Evolutionary conservation across 2,888 invertebrate genomes (phyloP).

Genomic region (Amiota minor): DNA sequence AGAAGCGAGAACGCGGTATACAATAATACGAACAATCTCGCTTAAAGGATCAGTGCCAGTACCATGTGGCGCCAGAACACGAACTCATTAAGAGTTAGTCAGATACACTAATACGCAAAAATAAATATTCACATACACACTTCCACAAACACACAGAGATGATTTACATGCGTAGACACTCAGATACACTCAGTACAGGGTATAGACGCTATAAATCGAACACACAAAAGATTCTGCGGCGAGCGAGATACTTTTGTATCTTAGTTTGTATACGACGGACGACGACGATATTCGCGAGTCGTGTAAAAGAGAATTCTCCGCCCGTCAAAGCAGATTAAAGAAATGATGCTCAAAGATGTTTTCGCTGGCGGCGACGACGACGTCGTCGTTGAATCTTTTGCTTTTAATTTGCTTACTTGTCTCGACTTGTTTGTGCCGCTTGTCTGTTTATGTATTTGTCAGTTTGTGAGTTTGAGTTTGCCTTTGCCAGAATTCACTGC

Average conservation of each 20-base stretch:
- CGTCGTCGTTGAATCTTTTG: too few relatives aligned
- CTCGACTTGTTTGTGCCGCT: too few relatives aligned
- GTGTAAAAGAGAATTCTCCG: neutral
- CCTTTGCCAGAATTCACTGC: slow-evolving; percentile 18
- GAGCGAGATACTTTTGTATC: neutral
- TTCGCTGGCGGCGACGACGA: neutral
- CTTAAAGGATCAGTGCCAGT: slow-evolving; percentile 22
- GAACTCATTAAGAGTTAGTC: neutral
- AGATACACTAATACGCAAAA: neutral
- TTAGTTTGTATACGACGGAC: neutral
- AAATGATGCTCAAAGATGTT: neutral
- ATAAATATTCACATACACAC: neutral
- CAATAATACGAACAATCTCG: slow-evolving; percentile 8
- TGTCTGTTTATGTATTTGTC: too few relatives aligned
- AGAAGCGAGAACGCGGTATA: neutral
- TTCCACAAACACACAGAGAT: neutral
- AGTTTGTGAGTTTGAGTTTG: too few relatives aligned
- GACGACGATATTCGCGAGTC: neutral
- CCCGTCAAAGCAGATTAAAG: neutral
- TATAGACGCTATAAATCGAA: neutral
- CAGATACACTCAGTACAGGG: neutral
- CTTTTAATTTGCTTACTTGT: too few relatives aligned
- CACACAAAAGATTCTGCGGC: neutral
- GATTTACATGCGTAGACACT: neutral
- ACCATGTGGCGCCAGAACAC: slow-evolving; percentile 20